Base-by-base conservation (phyloP, 2,113 vertebrate species). In the Zosterops hypoxanthus region DNA sequence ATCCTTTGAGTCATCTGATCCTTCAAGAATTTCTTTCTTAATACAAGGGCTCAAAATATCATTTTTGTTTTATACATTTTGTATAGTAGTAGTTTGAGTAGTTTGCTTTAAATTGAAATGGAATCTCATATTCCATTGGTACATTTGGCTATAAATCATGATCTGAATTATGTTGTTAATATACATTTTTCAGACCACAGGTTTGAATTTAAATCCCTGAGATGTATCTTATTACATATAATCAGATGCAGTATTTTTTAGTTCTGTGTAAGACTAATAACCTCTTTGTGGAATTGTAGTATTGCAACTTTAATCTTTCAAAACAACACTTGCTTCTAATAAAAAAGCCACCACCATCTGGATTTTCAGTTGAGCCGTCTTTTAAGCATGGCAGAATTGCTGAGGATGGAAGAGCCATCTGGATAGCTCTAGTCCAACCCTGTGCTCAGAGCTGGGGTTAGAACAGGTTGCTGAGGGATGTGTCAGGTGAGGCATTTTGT, bases 71-170 rank as follows among this genome's bases (percentile, higher is more conserved):
- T 79, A 82, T 39, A 39, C 11, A 39, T 39, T 39, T 39, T 39
- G 39, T 39, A 39, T 76, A 63, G 10, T 91, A 42, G 42, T 18
- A 44, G 42, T 44, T 44, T 7, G 42, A 44, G 19, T 49, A 86
- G 52, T 95, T 93, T 72, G 8, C 39, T 88, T 92, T 92, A 82
- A 94, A 92, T 66, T 88, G 73, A 91, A 95, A 85, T 60, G 33
- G 63, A 94, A 82, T 89, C 47, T 57, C 56, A 56, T 33, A 39
- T 52, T 86, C 21, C 23, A 36, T 60, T 0, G 2, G 57, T 80
- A 83, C n/a, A 47, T 84, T 77, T 83, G 44, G 61, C 66, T 95
- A 61, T 64, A 90, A 96, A 75, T 81, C 52, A 56, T 72, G n/a
- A 26, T 55, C 60, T 91, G 60, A 94, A 82, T 93, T 75, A 86